phyloP scores from a whole-genome alignment of 2,888 invertebrate species.

The Teleogryllus oceanicus region DNA sequence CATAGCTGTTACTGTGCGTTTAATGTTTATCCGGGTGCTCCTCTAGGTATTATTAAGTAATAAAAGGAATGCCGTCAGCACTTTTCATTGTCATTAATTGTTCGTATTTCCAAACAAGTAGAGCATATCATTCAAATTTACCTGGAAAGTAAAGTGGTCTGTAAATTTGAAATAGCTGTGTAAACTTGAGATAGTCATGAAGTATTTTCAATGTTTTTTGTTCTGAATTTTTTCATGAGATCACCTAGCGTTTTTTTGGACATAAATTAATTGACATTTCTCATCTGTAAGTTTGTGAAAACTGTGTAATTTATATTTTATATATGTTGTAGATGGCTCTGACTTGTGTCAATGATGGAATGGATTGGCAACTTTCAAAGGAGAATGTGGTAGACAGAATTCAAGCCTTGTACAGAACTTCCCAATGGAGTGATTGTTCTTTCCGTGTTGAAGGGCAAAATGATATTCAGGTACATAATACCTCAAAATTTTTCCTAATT shows the following conservation, averaged over 20 bases:
- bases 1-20: not conserved
- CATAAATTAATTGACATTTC: not conserved
- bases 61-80: too few relatives aligned
- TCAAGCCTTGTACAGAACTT: conserved; percentile 36
- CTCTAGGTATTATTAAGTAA: too few relatives aligned
- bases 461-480: conserved; percentile 39
- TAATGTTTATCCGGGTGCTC: too few relatives aligned
- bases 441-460: conserved; percentile 54
- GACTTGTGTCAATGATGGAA: not conserved
- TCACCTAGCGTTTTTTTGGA: not conserved
- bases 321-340: conserved; percentile 25
- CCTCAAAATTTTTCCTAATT: too few relatives aligned
- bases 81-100: too few relatives aligned
- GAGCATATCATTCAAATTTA: too few relatives aligned
- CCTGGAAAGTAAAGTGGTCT: too few relatives aligned
- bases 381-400: conserved; percentile 31
- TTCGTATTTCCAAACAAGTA: too few relatives aligned
- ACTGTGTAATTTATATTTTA: not conserved
- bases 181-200: not conserved
- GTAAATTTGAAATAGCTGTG: too few relatives aligned
- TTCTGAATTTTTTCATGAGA: not conserved
- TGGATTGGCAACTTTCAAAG: conserved; percentile 33
- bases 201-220: not conserved
- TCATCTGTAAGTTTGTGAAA: not conserved
- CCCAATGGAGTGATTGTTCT: conserved; percentile 59